These are phyloP conservation scores for Temnothorax rugatulus DNA, from an alignment of 2,888 invertebrate genomes.

Conservation along the genomic window DNA sequence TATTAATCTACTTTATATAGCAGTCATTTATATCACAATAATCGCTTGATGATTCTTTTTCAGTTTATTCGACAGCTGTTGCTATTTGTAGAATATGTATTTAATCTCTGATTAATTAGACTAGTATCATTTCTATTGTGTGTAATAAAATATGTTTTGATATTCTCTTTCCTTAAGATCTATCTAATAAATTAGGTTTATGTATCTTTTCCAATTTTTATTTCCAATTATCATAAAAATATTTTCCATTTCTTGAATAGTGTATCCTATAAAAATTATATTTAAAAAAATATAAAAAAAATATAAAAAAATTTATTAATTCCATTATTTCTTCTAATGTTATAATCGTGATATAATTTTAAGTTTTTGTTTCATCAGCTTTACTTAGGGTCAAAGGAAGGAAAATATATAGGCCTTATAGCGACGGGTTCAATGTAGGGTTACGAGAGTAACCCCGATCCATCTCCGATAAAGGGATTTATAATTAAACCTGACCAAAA, in stretches of 20 bases:
- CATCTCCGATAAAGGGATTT: conserved; percentile 36
- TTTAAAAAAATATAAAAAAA: not conserved
- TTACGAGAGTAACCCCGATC: not conserved
- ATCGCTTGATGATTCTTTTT: not conserved
- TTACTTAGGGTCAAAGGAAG: not conserved
- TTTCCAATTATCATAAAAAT: not conserved
- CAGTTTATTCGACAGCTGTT: not conserved
- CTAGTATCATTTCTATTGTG: not conserved
- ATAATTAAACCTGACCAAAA: conserved; percentile 38
- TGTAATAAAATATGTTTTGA: not conserved
- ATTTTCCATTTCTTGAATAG: not conserved
- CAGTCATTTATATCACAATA: not conserved
- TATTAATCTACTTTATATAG: not conserved
- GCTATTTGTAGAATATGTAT: not conserved
- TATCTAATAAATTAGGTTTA: not conserved
- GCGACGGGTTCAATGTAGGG: not conserved
- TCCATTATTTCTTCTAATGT: not conserved
- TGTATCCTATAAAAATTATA: not conserved
- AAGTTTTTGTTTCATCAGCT: not conserved
- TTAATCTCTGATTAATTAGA: not conserved
- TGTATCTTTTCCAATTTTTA: not conserved
- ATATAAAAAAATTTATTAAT: not conserved
- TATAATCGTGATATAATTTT: conserved; percentile 5
- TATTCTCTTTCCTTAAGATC: not conserved
- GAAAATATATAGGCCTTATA: not conserved